These are phyloP conservation scores for Lanius ludovicianus DNA, from an alignment of 2,113 vertebrate species.

Conservation along the genomic window DNA sequence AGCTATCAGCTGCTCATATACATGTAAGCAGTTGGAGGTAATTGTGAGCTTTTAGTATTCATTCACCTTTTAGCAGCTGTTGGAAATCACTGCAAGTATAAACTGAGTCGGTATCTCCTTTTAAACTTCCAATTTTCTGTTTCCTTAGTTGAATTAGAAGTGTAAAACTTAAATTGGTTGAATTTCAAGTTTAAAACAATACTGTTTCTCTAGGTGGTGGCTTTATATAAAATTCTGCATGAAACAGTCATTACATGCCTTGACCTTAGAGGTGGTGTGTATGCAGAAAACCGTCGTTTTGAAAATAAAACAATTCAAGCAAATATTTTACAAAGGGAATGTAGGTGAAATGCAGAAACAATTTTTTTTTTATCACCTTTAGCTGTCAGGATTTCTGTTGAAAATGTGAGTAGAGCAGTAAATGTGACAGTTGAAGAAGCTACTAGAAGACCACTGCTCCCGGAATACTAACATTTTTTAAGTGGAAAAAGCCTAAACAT, in stretches of 20 bases:
- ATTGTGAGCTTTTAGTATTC: background rate
- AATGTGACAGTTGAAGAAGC: background rate
- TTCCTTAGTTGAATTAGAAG: background rate
- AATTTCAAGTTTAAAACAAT: background rate
- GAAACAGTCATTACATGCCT: background rate
- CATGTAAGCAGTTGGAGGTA: background rate
- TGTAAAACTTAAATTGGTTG: background rate
- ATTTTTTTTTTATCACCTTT: background rate
- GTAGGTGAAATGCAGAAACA: background rate
- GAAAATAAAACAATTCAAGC: background rate
- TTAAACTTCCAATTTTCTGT: background rate
- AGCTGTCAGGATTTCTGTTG: background rate
- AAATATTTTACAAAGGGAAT: background rate
- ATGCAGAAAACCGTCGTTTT: background rate
- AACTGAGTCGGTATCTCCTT: background rate
- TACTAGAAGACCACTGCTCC: background rate
- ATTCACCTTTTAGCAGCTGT: background rate
- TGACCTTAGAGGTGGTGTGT: accelerated
- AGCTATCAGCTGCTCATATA: accelerated
- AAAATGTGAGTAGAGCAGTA: background rate
- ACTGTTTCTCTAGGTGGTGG: background rate
- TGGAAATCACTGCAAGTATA: background rate
- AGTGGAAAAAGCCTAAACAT: background rate
- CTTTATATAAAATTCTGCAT: background rate
- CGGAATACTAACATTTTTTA: background rate